Base-by-base conservation (phyloP, 1,140 invertebrate species). In the Aphaenogaster rudis region DNA sequence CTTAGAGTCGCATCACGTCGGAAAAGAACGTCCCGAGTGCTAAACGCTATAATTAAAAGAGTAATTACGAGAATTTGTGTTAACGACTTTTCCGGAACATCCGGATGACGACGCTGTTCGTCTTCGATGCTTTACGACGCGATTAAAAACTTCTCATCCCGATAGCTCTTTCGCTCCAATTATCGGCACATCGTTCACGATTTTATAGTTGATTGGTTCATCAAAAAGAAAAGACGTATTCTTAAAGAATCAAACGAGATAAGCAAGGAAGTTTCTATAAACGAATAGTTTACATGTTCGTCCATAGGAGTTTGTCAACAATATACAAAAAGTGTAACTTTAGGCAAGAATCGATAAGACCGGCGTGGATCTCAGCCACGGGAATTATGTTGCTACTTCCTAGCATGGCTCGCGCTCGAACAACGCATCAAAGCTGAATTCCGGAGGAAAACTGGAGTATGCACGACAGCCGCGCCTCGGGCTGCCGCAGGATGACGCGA, bases 391-490 rank as follows among this genome's bases (percentile, higher is more conserved):
- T 74, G 86, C 90, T 88, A 33, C 36, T 48, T 36, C 79, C 17
- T 50, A 21, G 11, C 61, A 42, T 64, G 57, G 15, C 69, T 76
- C n/a, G 42, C 33, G 36, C 59, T 36, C 33, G 48, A 59, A 88
- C 67, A 82, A 79, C 50, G 88, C 63, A 54, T 80, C 74, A 80
- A 88, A 84, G 86, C 45, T 11, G 64, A 90, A 90, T 86, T 86
- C 72, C 81, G 17, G 59, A 78, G 86, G 90, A 90, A 90, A 90
- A 90, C 88, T 85, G 50, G 76, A 50, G 69, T 66, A 80, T 86
- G 84, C 84, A 28, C 59, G 67, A 59, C 54, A 82, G 61, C 64
- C 57, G 61, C 69, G 72, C 61, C 39, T n/a, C 78, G 36, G 39
- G 42, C 63, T 79, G 63, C 86, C 64, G 33, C 45, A 57, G 36